phyloP scores from a whole-genome alignment of 2,113 vertebrate genomes.

The Bubo scandiacus region DNA sequence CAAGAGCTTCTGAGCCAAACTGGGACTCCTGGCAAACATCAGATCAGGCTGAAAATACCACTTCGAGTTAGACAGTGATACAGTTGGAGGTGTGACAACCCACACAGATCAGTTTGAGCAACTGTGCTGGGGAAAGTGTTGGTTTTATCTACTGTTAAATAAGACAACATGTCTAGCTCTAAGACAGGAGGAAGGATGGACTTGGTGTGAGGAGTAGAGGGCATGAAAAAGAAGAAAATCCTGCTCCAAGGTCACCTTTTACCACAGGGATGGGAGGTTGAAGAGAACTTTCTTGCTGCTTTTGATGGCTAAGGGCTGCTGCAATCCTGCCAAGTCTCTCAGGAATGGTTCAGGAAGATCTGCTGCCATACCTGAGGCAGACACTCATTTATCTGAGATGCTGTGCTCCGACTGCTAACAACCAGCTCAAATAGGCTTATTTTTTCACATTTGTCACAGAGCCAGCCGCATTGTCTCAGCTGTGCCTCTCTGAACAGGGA shows the following conservation, averaged over 20 bases:
- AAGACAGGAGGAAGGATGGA: background rate
- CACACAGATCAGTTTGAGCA: background rate
- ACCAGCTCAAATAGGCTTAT: constrained; percentile 92
- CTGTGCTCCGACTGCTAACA: constrained; percentile 83
- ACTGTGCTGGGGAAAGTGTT: constrained; percentile 3
- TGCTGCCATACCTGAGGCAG: constrained; percentile 86
- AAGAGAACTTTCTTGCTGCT: constrained; percentile 52
- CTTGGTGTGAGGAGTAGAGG: background rate
- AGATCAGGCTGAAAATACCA: constrained; percentile 46
- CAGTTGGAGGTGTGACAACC: constrained; percentile 34
- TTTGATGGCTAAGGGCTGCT: constrained; percentile 69
- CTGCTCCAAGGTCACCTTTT: constrained; percentile 83
- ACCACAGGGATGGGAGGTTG: constrained; percentile 66
- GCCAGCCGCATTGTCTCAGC: constrained; percentile 87
- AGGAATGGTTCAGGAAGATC: constrained; percentile 78
- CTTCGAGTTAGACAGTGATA: background rate
- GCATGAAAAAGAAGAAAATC: constrained; percentile 29
- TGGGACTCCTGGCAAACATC: constrained; percentile 38
- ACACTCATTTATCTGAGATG: constrained; percentile 82
- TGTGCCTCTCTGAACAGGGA: constrained; percentile 79
- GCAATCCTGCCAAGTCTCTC: constrained; percentile 73
- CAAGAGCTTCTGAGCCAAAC: background rate
- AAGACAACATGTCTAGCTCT: constrained; percentile 32
- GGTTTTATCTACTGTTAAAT: background rate
- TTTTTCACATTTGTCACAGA: constrained; percentile 90